Conservation (phyloP, 2,888 invertebrate species). For the Dolichomitus sp. region DNA sequence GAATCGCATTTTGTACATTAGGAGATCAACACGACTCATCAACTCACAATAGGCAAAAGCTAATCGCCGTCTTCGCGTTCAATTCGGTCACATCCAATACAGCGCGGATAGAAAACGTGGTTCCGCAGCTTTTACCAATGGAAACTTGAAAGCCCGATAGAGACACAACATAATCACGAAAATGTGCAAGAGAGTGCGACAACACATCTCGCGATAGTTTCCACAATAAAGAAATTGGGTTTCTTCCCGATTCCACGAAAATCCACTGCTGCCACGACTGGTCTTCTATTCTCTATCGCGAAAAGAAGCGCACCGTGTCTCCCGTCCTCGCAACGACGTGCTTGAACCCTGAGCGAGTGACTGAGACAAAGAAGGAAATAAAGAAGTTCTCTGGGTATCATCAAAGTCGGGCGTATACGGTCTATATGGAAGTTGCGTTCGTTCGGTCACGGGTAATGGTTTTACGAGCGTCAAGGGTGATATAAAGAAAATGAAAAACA, state of each 20-base stretch:
- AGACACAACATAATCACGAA: constrained; percentile 29
- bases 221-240: constrained; percentile 67
- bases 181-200: constrained; percentile 20
- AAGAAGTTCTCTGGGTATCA: constrained; percentile 75
- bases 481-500: constrained; percentile 97
- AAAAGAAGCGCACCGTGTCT: constrained; percentile 34
- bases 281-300: constrained; percentile 1
- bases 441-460: constrained; percentile 96
- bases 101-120: constrained; percentile 58
- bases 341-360: constrained; percentile 45
- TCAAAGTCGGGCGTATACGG: constrained; percentile 81
- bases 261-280: constrained; percentile 24
- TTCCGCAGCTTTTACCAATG: constrained; percentile 39
- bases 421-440: constrained; percentile 83
- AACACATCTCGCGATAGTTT: constrained; percentile 24
- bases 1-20: constrained; percentile 2
- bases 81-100: constrained; percentile 58
- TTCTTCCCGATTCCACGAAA: constrained; percentile 53
- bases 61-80: constrained; percentile 53
- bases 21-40: constrained; percentile 20
- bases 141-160: constrained; percentile 32
- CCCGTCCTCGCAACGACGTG: constrained; percentile 28
- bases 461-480: constrained; percentile 95
- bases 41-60: constrained; percentile 25
- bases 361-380: constrained; percentile 70